phyloP scores from a whole-genome alignment of 92 coral and sea anemone genomes.

The Bergia sp. region DNA sequence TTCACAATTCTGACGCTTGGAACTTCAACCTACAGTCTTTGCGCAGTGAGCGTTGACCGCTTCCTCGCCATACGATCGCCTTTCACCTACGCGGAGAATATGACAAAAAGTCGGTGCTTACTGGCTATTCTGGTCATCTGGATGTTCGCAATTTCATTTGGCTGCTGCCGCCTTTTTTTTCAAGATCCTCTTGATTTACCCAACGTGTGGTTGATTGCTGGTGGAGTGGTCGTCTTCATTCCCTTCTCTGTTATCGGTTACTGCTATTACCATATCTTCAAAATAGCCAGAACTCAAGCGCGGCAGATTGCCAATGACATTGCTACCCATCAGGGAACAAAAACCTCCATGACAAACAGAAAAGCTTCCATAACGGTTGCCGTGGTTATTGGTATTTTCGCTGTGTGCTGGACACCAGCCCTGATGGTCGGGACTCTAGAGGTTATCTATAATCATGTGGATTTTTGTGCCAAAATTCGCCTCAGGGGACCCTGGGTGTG shows the following conservation, averaged over 20 bases:
- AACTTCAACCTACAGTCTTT: constrained; percentile 33
- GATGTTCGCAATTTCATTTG: constrained; percentile 17
- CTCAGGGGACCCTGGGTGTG: constrained; percentile 44
- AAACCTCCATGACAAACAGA: not conserved
- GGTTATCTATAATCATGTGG: constrained; percentile 23
- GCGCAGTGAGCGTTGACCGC: constrained; percentile 46
- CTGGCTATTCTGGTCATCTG: constrained; percentile 11
- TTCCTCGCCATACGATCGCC: constrained; percentile 32
- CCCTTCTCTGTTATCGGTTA: constrained; percentile 39
- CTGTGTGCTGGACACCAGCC: constrained; percentile 34
- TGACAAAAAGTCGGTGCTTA: constrained; percentile 28
- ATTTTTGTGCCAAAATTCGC: constrained; percentile 40
- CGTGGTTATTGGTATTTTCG: constrained; percentile 13
- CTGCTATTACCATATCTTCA: constrained; percentile 39
- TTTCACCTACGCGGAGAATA: constrained; percentile 25
- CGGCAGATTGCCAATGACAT: constrained; percentile 39
- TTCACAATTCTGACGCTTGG: constrained; percentile 38
- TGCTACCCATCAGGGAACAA: constrained; percentile 14
- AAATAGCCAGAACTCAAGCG: constrained; percentile 36
- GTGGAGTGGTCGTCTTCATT: constrained; percentile 29
- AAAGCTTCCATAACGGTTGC: constrained; percentile 39
- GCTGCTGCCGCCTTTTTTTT: constrained; percentile 43
- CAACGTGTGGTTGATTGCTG: constrained; percentile 36
- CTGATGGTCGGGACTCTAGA: constrained; percentile 25
- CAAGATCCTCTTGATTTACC: constrained; percentile 21